Evolutionary conservation across 2,888 invertebrate species (phyloP).

Genomic region (Teleiodes luculella): DNA sequence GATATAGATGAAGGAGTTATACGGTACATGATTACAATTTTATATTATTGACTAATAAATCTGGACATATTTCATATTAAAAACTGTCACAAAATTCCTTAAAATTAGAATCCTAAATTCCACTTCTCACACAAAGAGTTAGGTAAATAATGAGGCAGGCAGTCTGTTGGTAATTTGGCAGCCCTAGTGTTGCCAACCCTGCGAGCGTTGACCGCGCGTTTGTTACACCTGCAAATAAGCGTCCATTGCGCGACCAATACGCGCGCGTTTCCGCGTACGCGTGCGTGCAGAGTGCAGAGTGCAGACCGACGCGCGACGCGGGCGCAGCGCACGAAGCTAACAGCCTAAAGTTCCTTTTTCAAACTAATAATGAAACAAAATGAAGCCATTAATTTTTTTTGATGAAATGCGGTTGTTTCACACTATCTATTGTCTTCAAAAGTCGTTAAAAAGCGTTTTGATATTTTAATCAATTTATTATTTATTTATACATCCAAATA

Average conservation of each 20-base stretch:
- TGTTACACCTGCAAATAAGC: slow-evolving; percentile 72
- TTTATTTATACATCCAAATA: not conserved
- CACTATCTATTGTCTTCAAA: too few species aligned
- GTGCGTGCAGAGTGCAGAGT: slow-evolving; percentile 4
- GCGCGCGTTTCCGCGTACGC: slow-evolving; percentile 31
- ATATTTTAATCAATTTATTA: not conserved
- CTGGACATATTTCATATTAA: too few species aligned
- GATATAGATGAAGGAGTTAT: too few species aligned
- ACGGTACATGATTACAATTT: too few species aligned
- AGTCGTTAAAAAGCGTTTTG: not conserved
- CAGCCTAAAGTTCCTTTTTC: not conserved
- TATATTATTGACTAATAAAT: not conserved
- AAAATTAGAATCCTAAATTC: too few species aligned
- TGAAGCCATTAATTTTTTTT: too few species aligned
- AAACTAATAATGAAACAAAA: not conserved
- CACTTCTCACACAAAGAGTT: too few species aligned
- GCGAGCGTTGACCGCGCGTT: slow-evolving; percentile 63
- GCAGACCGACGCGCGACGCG: too few species aligned
- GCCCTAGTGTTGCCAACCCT: slow-evolving; percentile 27
- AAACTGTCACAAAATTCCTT: too few species aligned
- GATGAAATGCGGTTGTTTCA: too few species aligned
- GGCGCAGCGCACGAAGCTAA: not conserved
- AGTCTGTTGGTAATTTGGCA: slow-evolving; percentile 15
- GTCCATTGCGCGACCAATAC: slow-evolving; percentile 52
- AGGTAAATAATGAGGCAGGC: too few species aligned